A percentile compares a stretch with the other conserved stretches of the same genome.
phyloP scores from a whole-genome alignment of 92 coral and sea anemone species.

The Phymanthus crucifer region DNA sequence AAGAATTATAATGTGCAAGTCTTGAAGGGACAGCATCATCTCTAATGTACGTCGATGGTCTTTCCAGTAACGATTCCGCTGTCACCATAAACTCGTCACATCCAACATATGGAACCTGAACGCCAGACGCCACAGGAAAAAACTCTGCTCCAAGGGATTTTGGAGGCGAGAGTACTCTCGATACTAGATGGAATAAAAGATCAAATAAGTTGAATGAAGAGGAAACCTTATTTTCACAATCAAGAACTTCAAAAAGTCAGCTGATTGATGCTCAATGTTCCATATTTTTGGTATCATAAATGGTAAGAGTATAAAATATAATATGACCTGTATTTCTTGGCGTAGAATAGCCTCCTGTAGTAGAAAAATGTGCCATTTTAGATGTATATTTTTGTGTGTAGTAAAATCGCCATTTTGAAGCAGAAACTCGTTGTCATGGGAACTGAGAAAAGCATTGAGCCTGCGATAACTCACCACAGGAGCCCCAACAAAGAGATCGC shows the following conservation, averaged over 20 bases:
- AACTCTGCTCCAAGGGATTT: constrained; percentile 87
- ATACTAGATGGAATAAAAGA: constrained; percentile 29
- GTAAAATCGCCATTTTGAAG: constrained; percentile 47
- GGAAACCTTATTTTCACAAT: neutral
- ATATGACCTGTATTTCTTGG: constrained; percentile 61
- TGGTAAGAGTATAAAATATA: neutral
- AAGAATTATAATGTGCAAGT: constrained; percentile 30
- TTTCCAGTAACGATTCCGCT: constrained; percentile 12
- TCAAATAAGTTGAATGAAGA: neutral
- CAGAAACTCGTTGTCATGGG: constrained; percentile 15
- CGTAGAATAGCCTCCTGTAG: constrained; percentile 64
- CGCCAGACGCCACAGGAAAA: constrained; percentile 92
- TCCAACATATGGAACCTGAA: constrained; percentile 95
- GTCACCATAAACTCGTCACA: constrained; percentile 46
- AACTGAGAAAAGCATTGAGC: neutral
- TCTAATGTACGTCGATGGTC: constrained; percentile 24
- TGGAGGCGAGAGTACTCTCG: constrained; percentile 67
- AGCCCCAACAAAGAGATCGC: neutral
- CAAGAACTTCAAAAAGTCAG: neutral
- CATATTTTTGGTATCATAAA: neutral
- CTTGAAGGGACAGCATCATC: constrained; percentile 35
- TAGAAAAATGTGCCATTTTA: constrained; percentile 63
- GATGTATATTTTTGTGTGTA: neutral
- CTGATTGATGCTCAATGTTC: neutral
- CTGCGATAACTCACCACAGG: constrained; percentile 28